A percentile compares a stretch with the other conserved stretches of the same genome.
Evolutionary conservation across 2,113 vertebrate species (phyloP).

Genomic region (Rallus limicola): DNA sequence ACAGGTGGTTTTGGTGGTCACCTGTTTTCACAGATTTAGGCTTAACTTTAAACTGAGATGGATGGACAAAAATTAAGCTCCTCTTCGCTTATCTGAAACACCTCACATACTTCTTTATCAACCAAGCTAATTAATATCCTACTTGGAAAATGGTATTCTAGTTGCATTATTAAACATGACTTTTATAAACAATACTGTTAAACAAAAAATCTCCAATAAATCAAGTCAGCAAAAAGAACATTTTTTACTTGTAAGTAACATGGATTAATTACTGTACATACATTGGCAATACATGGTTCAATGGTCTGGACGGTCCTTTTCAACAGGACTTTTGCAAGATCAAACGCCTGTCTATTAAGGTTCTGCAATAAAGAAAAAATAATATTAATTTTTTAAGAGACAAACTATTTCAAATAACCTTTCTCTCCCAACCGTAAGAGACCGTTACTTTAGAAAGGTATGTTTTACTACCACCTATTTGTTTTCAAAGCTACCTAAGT

Average conservation of each 20-base stretch:
- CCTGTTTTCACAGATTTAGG: neutral
- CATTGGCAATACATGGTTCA: conserved; percentile 96
- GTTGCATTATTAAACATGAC: neutral
- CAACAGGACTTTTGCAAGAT: conserved; percentile 94
- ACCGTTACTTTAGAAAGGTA: neutral
- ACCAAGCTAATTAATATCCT: neutral
- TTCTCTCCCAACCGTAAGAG: neutral
- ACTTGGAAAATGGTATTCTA: neutral
- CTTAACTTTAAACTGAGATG: neutral
- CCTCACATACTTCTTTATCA: neutral
- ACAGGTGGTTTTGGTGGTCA: neutral
- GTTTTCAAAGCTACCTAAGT: neutral
- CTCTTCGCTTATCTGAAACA: neutral
- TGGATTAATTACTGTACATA: conserved; percentile 73
- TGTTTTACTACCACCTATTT: neutral
- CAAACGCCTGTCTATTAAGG: conserved; percentile 98
- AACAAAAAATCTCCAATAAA: neutral
- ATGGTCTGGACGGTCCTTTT: conserved; percentile 98
- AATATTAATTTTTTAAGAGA: neutral
- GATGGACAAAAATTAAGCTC: neutral
- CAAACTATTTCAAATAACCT: neutral
- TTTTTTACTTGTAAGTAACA: neutral
- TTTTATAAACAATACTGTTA: neutral
- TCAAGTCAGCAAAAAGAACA: neutral
- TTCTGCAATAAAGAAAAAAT: conserved; percentile 81